Conservation (phyloP, 2,113 vertebrate species). For the Madoqua kirkii region DNA sequence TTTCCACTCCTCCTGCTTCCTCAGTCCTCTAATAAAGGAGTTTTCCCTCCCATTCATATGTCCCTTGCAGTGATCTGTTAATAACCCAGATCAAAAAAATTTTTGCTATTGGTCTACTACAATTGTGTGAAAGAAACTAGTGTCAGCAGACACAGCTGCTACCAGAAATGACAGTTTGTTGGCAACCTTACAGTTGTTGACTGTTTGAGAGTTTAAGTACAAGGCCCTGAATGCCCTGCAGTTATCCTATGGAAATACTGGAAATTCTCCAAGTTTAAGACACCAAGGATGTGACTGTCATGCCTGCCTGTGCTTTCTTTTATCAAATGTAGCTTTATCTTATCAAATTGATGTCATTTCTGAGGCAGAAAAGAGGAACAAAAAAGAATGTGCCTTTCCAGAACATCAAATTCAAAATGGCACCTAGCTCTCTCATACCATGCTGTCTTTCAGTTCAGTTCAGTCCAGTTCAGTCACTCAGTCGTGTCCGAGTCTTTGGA, state of each 20-base stretch:
- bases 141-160: slow-evolving; percentile 56
- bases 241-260: slow-evolving; percentile 53
- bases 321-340: slow-evolving; percentile 41
- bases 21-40: slow-evolving; percentile 32
- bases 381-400: slow-evolving; percentile 30
- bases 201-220: slow-evolving; percentile 59
- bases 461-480: no score
- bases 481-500: no score
- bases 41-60: not conserved
- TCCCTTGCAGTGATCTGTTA: slow-evolving; percentile 56
- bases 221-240: slow-evolving; percentile 13
- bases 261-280: slow-evolving; percentile 41
- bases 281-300: slow-evolving; percentile 47
- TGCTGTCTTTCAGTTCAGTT: not conserved
- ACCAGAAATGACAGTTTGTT: slow-evolving; percentile 56
- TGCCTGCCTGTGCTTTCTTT: not conserved
- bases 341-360: slow-evolving; percentile 45
- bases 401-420: slow-evolving; percentile 19
- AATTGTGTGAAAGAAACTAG: slow-evolving; percentile 45
- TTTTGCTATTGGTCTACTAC: slow-evolving; percentile 40
- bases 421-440: not conserved
- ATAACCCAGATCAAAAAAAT: slow-evolving; percentile 23
- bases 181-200: slow-evolving; percentile 61
- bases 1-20: not conserved
- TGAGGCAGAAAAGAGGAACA: slow-evolving; percentile 24